Base-by-base conservation (phyloP, 30 jellyfish, hydroid and myxozoan species). In the Hydractinia symbiolongicarpus region DNA sequence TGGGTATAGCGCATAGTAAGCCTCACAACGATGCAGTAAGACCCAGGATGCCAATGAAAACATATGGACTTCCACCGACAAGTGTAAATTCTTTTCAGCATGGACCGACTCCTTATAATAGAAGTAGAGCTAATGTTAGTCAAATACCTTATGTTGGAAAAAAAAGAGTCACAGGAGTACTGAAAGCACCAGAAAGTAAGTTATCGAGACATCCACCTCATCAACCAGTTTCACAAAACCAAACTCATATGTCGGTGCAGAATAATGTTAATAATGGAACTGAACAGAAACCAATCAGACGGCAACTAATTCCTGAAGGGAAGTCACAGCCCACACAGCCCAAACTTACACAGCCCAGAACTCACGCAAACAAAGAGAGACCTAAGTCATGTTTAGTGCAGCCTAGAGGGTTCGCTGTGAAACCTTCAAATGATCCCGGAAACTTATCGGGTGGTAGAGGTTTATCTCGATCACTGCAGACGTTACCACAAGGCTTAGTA, bases 61-160 rank as follows among this genome's bases (percentile, higher is more conserved):
- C 44, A 30, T 30, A 30, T 30, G 44, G 44, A 13, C 74, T 1
- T 0, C 40, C 19, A 58, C 69, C 15, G 69, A 11, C 69, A 58
- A 16, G 52, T 7, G 7, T 13, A 13, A 64, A 44, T 13, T 6
- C 74, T 64, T 7, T 67, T 17, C 81, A 61, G 44, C 87, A 79
- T 66, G 87, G 87, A 21, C 87, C 87, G 50, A 61, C 68, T 19
- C 87, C 87, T 7, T 79, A 79, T 79, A 83, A 79, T 44, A 6
- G 87, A 15, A 30, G 84, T 30, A 79, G 55, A 79, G 67, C 87
- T 21, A 54, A 49, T 30, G 61, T 13, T 79, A 79, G 66, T 50
- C 81, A 62, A 20, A 79, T 79, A 60, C 87, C 87, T 9, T 60
- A 79, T 66, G 79, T 79, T 61, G 87, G 87, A 19, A 79, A 79